These are phyloP conservation scores for Aleadryas rufinucha DNA, from an alignment of 2,113 vertebrate genomes.

Conservation along the genomic window DNA sequence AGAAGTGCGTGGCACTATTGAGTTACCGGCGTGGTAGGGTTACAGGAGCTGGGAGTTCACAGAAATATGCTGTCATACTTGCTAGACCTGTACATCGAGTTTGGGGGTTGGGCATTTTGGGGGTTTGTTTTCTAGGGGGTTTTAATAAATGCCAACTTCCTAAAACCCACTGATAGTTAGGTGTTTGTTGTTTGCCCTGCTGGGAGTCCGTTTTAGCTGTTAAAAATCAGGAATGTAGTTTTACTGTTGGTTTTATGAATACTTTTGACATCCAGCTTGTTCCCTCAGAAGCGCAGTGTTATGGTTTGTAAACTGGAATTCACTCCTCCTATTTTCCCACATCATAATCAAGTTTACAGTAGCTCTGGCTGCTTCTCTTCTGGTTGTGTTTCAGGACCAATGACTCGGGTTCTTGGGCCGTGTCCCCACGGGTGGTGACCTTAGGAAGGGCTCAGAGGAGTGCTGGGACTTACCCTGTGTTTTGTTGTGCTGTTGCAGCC, in stretches of 20 bases:
- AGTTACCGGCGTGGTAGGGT: neutral
- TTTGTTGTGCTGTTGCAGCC: neutral
- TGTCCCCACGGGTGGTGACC: neutral
- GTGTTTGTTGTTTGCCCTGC: neutral
- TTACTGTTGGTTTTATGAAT: neutral
- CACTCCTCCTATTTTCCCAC: neutral
- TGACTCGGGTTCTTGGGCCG: neutral
- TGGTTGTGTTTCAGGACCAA: neutral
- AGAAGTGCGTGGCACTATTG: neutral
- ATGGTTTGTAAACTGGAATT: neutral
- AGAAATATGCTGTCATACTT: slow-evolving; percentile 54
- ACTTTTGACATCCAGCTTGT: neutral
- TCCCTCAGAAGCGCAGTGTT: neutral
- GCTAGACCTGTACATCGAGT: slow-evolving; percentile 42
- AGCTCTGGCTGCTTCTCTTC: neutral
- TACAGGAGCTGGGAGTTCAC: slow-evolving; percentile 45
- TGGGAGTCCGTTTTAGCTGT: neutral
- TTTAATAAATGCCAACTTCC: neutral
- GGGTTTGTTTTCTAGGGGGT: neutral
- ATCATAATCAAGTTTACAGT: neutral
- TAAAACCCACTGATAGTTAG: neutral
- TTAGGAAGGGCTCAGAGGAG: neutral
- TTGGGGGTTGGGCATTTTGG: slow-evolving; percentile 3
- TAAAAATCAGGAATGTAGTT: neutral
- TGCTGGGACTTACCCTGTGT: neutral